Evolutionary conservation across 2,113 vertebrate species (phyloP).

Genomic region (Aldabrachelys gigantea): DNA sequence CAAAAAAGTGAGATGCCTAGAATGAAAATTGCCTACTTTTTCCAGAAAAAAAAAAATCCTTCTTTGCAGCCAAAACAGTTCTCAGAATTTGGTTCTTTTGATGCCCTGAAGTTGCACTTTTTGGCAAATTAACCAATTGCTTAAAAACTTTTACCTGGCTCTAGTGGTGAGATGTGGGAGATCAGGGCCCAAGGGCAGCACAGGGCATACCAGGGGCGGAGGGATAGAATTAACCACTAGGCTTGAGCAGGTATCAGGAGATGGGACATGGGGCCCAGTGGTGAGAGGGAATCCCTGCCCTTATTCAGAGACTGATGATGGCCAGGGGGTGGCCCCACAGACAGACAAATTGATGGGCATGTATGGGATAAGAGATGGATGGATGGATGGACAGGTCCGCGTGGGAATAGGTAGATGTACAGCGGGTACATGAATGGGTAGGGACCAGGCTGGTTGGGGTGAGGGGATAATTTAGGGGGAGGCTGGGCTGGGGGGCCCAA

Average conservation of each 20-base stretch:
- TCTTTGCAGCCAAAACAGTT: too few species aligned
- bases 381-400: too few species aligned
- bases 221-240: not conserved
- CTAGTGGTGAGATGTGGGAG: not conserved
- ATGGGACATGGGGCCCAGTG: not conserved
- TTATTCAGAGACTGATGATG: not conserved
- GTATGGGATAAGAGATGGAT: too few species aligned
- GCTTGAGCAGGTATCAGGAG: not conserved
- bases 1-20: not conserved
- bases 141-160: not conserved
- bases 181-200: too few species aligned
- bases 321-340: not conserved
- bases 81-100: too few species aligned
- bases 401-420: too few species aligned
- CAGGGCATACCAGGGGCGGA: not conserved
- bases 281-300: not conserved
- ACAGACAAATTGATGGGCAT: not conserved
- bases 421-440: too few species aligned
- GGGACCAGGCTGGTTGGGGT: not conserved
- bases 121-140: not conserved
- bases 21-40: not conserved
- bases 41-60: not conserved
- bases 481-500: not conserved
- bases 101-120: not conserved
- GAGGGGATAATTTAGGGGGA: not conserved